A percentile compares a stretch with the other conserved stretches of the same genome.
Conservation (phyloP, 2,888 invertebrate genomes). For the Drosophila kuntzei region DNA sequence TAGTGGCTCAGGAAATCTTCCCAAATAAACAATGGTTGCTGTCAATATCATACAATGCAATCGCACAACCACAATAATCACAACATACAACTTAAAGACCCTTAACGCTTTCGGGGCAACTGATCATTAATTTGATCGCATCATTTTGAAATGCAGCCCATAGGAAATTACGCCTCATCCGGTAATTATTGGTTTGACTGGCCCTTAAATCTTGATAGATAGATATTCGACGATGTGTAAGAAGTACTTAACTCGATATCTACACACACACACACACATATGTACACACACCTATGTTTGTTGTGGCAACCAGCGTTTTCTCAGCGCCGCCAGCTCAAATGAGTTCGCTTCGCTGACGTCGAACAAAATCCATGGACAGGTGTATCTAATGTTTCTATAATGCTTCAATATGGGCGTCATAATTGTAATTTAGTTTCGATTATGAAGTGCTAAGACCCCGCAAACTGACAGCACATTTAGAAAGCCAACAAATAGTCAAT, state of each 20-base stretch:
- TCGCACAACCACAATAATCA: conserved; percentile 34
- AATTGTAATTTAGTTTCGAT: conserved; percentile 59
- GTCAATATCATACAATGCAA: conserved; percentile 60
- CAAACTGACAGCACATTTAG: conserved; percentile 51
- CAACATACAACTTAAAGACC: conserved; percentile 38
- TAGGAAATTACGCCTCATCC: conserved; percentile 77
- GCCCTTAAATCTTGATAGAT: conserved; percentile 73
- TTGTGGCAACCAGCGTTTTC: conserved; percentile 58
- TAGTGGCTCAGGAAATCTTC: conserved; percentile 13
- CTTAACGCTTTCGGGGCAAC: conserved; percentile 50
- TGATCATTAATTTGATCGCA: conserved; percentile 66
- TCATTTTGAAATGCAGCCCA: conserved; percentile 66
- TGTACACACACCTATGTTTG: background rate
- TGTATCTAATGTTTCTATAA: conserved; percentile 60
- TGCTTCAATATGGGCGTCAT: conserved; percentile 66
- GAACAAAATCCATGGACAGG: conserved; percentile 45
- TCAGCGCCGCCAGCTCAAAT: conserved; percentile 62
- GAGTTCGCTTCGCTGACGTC: conserved; percentile 41
- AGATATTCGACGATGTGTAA: conserved; percentile 55
- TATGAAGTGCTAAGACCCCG: conserved; percentile 51
- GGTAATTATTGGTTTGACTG: conserved; percentile 75
- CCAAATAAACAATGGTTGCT: conserved; percentile 31
- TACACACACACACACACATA: conserved; percentile 18
- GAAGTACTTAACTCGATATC: conserved; percentile 33
- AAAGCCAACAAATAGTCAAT: conserved; percentile 42